Percentiles rank a stretch among this genome's conserved stretches.
phyloP scores from a whole-genome alignment of 2,113 vertebrate species.

The rabbit (Oryctolagus cuniculus) region mOryCun1.1 NC_091443.1:43764501-43765000 shows the following conservation, averaged over 20 bases:
- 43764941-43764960: slow-evolving; percentile 16
- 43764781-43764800: slow-evolving; percentile 26
- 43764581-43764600: background rate
- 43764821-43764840: background rate
- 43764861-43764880: background rate
- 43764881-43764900: slow-evolving; percentile 1
- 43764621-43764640: slow-evolving; percentile 26
- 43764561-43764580: background rate
- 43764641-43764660: background rate
- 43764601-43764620: background rate
- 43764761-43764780: background rate
- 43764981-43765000: slow-evolving; percentile 11
- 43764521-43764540: background rate
- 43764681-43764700: slow-evolving; percentile 30
- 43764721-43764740: background rate
- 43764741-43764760: background rate
- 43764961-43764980: slow-evolving; percentile 22
- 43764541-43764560: background rate
- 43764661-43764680: background rate
- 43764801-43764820: background rate
- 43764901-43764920: background rate
- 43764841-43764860: background rate
- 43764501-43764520: slow-evolving; percentile 22
- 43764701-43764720: background rate
- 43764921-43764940: slow-evolving; percentile 10